Evolutionary conservation across 2,113 vertebrate genomes (phyloP).

Genomic region (Pelecanoides urinatrix): DNA sequence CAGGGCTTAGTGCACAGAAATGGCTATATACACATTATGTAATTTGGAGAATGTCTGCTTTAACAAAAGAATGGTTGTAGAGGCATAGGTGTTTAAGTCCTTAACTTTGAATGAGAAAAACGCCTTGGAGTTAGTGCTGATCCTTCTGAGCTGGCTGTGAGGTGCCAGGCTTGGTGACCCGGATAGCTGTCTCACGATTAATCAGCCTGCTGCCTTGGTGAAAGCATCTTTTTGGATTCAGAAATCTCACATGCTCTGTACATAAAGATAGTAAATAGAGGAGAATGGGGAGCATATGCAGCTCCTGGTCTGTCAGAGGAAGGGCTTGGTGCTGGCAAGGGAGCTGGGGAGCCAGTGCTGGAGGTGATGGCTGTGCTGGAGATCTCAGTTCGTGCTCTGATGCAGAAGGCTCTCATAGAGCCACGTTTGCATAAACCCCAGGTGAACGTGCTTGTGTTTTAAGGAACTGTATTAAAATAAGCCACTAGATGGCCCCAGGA

Average conservation of each 20-base stretch:
- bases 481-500: constrained; percentile 65
- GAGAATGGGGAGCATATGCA: neutral
- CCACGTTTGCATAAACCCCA: neutral
- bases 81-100: neutral
- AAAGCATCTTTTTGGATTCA: neutral
- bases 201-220: neutral
- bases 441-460: neutral
- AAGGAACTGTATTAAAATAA: neutral
- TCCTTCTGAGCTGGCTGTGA: neutral
- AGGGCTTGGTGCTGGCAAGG: neutral
- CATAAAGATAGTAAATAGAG: neutral
- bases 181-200: neutral
- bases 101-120: neutral
- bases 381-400: neutral
- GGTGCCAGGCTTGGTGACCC: neutral
- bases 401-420: neutral
- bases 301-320: neutral
- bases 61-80: neutral
- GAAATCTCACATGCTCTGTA: accelerated
- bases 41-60: neutral
- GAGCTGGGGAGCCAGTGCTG: neutral
- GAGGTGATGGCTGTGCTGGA: neutral
- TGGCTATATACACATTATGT: accelerated
- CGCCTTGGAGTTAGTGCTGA: neutral
- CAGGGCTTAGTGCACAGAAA: neutral